These are phyloP conservation scores for Ectemnius continuus DNA, from an alignment of 2,888 invertebrate genomes.

Conservation along the genomic window DNA sequence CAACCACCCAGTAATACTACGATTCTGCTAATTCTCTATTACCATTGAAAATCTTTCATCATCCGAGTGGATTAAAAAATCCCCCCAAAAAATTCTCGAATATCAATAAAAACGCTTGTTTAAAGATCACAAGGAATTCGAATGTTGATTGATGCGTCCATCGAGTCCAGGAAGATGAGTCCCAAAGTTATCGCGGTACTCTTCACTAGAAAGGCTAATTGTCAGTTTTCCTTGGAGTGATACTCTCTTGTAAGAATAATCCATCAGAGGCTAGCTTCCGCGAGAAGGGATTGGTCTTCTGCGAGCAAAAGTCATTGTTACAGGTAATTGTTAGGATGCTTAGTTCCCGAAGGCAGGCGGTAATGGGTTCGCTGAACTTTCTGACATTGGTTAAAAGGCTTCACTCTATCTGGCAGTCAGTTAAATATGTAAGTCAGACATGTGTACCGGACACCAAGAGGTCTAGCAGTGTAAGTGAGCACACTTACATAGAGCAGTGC, in stretches of 20 bases:
- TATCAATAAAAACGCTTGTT: too few species aligned
- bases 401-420: conserved; percentile 30
- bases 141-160: background rate
- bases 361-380: conserved; percentile 53
- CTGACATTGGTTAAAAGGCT: conserved; percentile 48
- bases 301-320: conserved; percentile 27
- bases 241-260: conserved; percentile 4
- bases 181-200: background rate
- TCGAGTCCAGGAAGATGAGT: background rate
- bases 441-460: background rate
- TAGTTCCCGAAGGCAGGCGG: conserved; percentile 27
- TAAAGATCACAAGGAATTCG: too few species aligned
- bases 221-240: background rate
- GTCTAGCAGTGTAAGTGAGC: too few species aligned
- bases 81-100: too few species aligned
- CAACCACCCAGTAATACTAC: background rate
- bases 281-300: conserved; percentile 25
- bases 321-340: conserved; percentile 44
- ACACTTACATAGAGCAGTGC: too few species aligned
- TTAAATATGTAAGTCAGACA: conserved; percentile 12
- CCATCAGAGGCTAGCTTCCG: conserved; percentile 15
- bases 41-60: background rate
- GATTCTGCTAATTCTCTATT: background rate
- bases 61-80: too few species aligned
- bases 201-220: background rate